phyloP scores from a whole-genome alignment of 2,113 vertebrate genomes.

The Albula glossodonta region DNA sequence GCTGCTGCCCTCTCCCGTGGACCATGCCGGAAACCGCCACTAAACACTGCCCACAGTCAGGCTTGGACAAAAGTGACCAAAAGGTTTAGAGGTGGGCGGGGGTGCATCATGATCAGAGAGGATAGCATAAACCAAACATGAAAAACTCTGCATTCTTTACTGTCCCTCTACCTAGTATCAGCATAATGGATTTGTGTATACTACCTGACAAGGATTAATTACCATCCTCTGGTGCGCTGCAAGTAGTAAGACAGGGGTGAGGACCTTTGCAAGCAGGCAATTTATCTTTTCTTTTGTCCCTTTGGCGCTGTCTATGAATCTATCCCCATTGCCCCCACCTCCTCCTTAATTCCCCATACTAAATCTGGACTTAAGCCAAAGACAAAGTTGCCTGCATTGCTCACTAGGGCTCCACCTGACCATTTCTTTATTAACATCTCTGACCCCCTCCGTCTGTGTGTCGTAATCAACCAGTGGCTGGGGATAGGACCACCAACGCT shows the following conservation, averaged over 20 bases:
- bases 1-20: conserved; percentile 21
- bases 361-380: conserved; percentile 61
- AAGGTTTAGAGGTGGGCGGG: background rate
- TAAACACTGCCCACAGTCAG: background rate
- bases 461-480: background rate
- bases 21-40: no score
- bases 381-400: conserved; percentile 23
- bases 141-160: conserved; percentile 30
- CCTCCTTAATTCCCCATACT: conserved; percentile 46
- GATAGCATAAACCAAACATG: conserved; percentile 17
- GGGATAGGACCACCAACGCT: background rate
- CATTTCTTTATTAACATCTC: conserved; percentile 30
- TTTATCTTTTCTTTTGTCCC: conserved; percentile 74
- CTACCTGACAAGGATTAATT: conserved; percentile 74
- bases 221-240: conserved; percentile 56
- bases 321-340: conserved; percentile 31
- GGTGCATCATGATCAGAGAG: no score
- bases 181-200: conserved; percentile 65
- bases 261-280: conserved; percentile 63
- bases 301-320: conserved; percentile 49
- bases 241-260: conserved; percentile 55
- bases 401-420: conserved; percentile 30
- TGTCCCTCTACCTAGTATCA: conserved; percentile 41
- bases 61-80: background rate
- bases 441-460: conserved; percentile 11